These are phyloP conservation scores for Hoplias malabaricus DNA, from an alignment of 2,113 vertebrate genomes.

Conservation along the genomic window DNA sequence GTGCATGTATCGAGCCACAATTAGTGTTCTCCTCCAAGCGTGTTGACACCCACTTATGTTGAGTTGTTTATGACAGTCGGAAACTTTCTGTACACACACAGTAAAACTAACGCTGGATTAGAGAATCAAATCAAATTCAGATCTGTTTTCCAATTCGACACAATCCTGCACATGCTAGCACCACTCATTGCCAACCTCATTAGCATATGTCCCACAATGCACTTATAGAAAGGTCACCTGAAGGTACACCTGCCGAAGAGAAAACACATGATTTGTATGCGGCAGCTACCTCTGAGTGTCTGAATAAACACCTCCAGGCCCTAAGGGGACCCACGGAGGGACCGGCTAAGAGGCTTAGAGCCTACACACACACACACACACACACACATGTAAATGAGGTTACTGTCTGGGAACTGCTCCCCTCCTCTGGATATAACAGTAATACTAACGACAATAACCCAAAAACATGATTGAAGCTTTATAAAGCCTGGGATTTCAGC, in stretches of 20 bases:
- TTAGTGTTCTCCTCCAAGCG: no score
- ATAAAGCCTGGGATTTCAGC: not conserved
- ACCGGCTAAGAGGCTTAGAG: conserved; percentile 40
- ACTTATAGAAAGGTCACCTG: conserved; percentile 19
- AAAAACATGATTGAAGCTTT: not conserved
- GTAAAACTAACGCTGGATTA: no score
- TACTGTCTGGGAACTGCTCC: not conserved
- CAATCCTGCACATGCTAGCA: not conserved
- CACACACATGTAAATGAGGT: conserved; percentile 23
- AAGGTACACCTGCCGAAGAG: conserved; percentile 34
- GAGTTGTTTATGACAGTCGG: no score
- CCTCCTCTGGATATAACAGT: not conserved
- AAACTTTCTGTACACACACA: no score
- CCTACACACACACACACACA: conserved; percentile 27
- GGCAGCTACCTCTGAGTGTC: conserved; percentile 11
- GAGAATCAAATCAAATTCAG: no score
- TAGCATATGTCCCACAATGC: conserved; percentile 24
- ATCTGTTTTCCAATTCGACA: no score
- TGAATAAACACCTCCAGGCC: conserved; percentile 33
- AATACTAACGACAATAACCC: not conserved
- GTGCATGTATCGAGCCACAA: no score
- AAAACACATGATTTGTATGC: conserved; percentile 47
- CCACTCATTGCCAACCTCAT: not conserved
- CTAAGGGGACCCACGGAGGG: conserved; percentile 33
- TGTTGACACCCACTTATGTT: no score